Evolutionary conservation across 2,113 vertebrate genomes (phyloP), one percentile per base, ranked within the genome.

Genomic region (Pampusana beccarii): DNA sequence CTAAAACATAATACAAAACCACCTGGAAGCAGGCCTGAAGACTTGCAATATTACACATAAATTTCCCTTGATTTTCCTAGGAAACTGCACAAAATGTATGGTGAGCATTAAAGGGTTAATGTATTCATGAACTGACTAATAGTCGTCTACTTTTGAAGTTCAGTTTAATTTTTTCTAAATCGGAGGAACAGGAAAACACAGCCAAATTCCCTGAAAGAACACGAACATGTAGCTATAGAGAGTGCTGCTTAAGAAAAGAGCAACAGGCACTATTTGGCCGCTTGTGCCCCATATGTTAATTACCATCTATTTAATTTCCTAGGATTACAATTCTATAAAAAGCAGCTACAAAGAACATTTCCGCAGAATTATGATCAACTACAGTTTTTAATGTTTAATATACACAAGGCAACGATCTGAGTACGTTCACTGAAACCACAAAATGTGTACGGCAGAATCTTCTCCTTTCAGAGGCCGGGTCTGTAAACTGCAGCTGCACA

Each of bases 191-290:
- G 25, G 31, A 84, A 92, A 71, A 69, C 34, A 65, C 9, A 69
- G 75, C 29, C n/a, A 74, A 94, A 60, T 40, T 34, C 53, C 61
- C 50, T 54, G 57, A 87, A 88, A 95, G 61, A 95, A 93, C 66
- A 75, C 23, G 93, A 93, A 77, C 29, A 33, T 67, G 62, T 4
- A n/a, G 71, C 87, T 86, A 87, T 53, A 95, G 67, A 60, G 51
- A 79, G 60, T 3, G 23, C 58, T 93, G 77, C 83, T 86, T 50
- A 33, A 80, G 60, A 19, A 78, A 94, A 92, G 14, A 97, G 97
- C 96, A 97, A 97, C 97, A 97, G 91, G 96, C 94, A 65, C 56
- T 83, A 64, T 33, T 66, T 28, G 58, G 62, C 81, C 86, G 81
- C 74, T 90, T 86, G 53, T 69, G 51, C 54, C 85, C 81, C 88